A percentile compares a stretch with the other conserved stretches of the same genome.
phyloP scores from a whole-genome alignment of 1,140 invertebrate species.

The Cardiocondyla obscurior region DNA sequence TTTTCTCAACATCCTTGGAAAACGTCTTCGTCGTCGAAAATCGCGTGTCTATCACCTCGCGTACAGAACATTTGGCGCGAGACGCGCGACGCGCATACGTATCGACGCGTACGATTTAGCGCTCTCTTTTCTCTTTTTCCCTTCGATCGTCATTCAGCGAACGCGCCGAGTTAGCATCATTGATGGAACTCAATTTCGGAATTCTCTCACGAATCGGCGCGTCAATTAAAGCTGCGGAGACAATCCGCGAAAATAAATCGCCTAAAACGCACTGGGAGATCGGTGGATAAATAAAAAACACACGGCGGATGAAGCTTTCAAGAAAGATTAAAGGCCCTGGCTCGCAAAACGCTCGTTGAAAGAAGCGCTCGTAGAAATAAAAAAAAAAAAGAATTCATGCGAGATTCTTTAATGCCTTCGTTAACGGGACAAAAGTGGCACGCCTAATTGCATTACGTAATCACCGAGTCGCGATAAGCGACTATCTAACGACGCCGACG shows the following conservation, averaged over 20 bases:
- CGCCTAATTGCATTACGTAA: not conserved
- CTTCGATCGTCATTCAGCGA: slow-evolving; percentile 56
- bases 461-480: not conserved
- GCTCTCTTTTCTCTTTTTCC: not conserved
- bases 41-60: slow-evolving; percentile 56
- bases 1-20: slow-evolving; percentile 58
- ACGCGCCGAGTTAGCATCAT: slow-evolving; percentile 56
- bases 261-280: not conserved
- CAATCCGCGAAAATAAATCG: not conserved
- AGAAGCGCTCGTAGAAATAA: not conserved
- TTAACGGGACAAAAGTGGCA: not conserved
- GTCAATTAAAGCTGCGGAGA: slow-evolving; percentile 41
- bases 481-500: not conserved
- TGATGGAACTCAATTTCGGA: slow-evolving; percentile 58
- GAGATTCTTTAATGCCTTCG: not conserved
- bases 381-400: not conserved
- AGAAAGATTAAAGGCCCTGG: not conserved
- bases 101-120: slow-evolving; percentile 20
- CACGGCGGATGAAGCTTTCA: not conserved
- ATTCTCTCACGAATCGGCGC: slow-evolving; percentile 25
- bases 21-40: slow-evolving; percentile 58
- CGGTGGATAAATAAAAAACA: not conserved
- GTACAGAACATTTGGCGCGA: slow-evolving; percentile 35
- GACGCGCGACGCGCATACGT: slow-evolving; percentile 58
- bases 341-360: not conserved